phyloP scores from a whole-genome alignment of 2,797 vertebrate species.

The Acipenser transmontanus region DNA sequence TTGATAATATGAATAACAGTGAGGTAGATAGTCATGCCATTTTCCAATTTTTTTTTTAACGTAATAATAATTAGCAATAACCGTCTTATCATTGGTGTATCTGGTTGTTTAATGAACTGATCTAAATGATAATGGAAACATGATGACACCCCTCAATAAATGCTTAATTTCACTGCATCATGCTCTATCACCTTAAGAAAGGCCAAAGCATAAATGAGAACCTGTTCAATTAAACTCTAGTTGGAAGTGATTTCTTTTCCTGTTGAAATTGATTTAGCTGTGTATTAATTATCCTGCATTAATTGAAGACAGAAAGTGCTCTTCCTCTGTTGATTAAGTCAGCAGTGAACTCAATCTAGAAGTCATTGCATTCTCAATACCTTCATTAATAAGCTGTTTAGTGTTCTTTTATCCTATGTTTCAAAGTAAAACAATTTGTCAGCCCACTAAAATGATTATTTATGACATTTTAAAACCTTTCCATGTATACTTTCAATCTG shows the following conservation, averaged over 20 bases:
- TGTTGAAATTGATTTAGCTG: constrained; percentile 31
- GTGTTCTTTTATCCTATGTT: no score
- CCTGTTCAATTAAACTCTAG: constrained; percentile 45
- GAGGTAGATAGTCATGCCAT: not conserved
- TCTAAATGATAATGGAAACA: constrained; percentile 64
- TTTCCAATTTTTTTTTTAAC: constrained; percentile 21
- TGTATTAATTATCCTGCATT: constrained; percentile 42
- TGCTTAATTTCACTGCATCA: constrained; percentile 62
- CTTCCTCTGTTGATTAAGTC: no score
- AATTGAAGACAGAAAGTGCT: constrained; percentile 4
- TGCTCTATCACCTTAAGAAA: constrained; percentile 51
- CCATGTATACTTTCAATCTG: no score
- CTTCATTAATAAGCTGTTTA: no score
- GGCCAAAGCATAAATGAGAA: constrained; percentile 32
- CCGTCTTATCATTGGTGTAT: constrained; percentile 55
- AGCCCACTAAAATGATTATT: no score
- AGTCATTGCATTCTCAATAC: no score
- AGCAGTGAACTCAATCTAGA: no score
- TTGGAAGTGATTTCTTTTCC: constrained; percentile 28
- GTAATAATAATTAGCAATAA: constrained; percentile 40
- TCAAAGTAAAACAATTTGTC: no score
- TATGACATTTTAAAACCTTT: no score
- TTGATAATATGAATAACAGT: no score
- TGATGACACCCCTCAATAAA: constrained; percentile 66
- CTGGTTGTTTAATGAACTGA: constrained; percentile 70